Evolutionary conservation across 2,797 vertebrate genomes (phyloP), one percentile per base, ranked within the genome.

Genomic region (Phataginus tricuspis): DNA sequence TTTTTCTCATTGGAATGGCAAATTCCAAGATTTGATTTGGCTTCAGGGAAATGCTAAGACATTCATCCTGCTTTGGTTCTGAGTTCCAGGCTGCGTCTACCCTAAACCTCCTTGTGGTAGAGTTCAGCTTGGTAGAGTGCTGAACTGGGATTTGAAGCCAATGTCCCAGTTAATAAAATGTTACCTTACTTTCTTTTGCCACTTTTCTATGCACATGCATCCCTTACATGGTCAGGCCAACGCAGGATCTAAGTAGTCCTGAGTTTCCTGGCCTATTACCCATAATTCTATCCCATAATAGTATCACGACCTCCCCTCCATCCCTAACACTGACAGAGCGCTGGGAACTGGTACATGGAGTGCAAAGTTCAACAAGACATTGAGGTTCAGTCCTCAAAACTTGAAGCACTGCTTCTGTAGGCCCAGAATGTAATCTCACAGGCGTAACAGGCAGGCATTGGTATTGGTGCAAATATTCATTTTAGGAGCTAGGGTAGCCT

Each of bases 11-110:
- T 79, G 25, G 10, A 87, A 82, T 51, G 45, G 63, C 25, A 88
- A 88, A 88, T 91, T 90, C 18, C 86, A 53, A 93, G 21, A 94
- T 45, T 75, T 93, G 27, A 83, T 64, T 86, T 78, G 34, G n/a
- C 45, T 51, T 83, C 86, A 87, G 31, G 53, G 68, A 93, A 91
- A 77, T 74, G 53, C 13, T 86, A 69, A 87, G 15, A 16, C n/a
- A 91, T 57, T 86, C 31, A 91, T 68, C 68, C 34, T 86, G 25
- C 77, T 89, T 87, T 39, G 15, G 21, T 91, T 84, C 31, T 86
- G 63, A 86, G 86, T 83, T 93, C 61, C 59, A 79, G 37, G 14
- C 21, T 91, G 7, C 68, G 72, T 91, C 85, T 80, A 72, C 37
- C 34, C 61, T 96, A 96, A 91, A n/a, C 10, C 15, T 83, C 64